phyloP scores from a whole-genome alignment of 2,888 invertebrate genomes.

The Rhimphoctona megacephalus region DNA sequence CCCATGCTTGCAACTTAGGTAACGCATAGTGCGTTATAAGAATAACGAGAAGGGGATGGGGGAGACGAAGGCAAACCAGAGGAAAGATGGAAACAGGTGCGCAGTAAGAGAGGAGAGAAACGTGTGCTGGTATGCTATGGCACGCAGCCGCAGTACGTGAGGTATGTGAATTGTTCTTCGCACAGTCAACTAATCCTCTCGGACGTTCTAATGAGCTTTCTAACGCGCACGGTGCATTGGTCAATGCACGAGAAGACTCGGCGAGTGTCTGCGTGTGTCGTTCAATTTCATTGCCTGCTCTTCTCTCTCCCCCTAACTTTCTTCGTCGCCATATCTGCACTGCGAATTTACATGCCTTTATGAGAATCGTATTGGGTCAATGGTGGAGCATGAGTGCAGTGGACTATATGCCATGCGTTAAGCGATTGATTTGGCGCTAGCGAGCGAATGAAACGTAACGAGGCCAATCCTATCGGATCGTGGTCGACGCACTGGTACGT shows the following conservation, averaged over 20 bases:
- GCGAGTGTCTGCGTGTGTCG: slow-evolving; percentile 10
- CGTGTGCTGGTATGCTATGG: slow-evolving; percentile 61
- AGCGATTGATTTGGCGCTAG: slow-evolving; percentile 60
- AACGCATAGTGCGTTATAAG: not conserved
- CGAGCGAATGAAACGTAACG: slow-evolving; percentile 65
- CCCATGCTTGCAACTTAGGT: not conserved
- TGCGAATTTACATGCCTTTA: slow-evolving; percentile 46
- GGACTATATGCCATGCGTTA: slow-evolving; percentile 36
- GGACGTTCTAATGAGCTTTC: slow-evolving; percentile 75
- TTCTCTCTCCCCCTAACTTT: not conserved
- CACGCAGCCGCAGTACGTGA: slow-evolving; percentile 71
- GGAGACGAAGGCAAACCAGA: slow-evolving; percentile 12
- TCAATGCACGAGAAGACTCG: slow-evolving; percentile 62
- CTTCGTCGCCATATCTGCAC: slow-evolving; percentile 20
- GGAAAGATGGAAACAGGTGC: slow-evolving; percentile 22
- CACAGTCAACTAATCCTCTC: slow-evolving; percentile 72
- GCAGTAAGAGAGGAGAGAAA: slow-evolving; percentile 16
- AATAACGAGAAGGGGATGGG: slow-evolving; percentile 7
- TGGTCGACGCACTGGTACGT: slow-evolving; percentile 44
- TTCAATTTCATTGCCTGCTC: not conserved
- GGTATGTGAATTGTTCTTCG: slow-evolving; percentile 78
- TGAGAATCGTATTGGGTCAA: slow-evolving; percentile 57
- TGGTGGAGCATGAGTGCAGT: slow-evolving; percentile 46
- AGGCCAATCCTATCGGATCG: slow-evolving; percentile 64
- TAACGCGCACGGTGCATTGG: slow-evolving; percentile 68